Base-by-base conservation (phyloP, 2,113 vertebrate genomes). In the Stictonetta naevosa region DNA sequence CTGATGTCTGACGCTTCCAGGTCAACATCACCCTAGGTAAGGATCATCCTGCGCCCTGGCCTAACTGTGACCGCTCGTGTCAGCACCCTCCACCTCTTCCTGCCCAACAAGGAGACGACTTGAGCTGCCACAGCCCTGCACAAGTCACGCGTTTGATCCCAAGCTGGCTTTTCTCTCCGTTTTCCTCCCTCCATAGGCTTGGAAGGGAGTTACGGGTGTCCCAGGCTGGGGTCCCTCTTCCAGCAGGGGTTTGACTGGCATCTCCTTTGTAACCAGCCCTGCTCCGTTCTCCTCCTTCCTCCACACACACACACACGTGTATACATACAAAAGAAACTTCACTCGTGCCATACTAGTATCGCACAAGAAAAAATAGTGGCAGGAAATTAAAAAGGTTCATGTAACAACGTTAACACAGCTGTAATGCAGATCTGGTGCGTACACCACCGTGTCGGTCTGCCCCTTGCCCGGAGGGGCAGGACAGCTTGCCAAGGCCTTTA, bases 51-150 rank as follows among this genome's bases (percentile, higher is more conserved):
- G 96, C 58, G 89, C 91, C 93, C 56, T 8, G 10, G 67, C 38
- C 89, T n/a, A n/a, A n/a, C n/a, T 95, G 92, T 4, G 18, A 85
- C 78, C 89, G 83, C 93, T 96, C 87, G 92, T 87, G 91, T 94
- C 96, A 96, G 84, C 94, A 89, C 91, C 87, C 77, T 91, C 92
- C 85, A 85, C 90, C 75, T 92, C 90, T 5, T 94, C 75, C 85
- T 50, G 78, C 82, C 76, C 36, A 78, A 76, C 64, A 75, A 60
- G 69, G 48, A 52, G 56, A 80, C 60, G 73, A 40, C 81, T 29
- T 75, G 73, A 83, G 67, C 6, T 1, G 1, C 76, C 72, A 20
- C 7, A 0, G 16, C 48, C 74, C 21, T 1, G 56, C 3, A 0
- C 63, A n/a, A 5, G 4, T 69, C 60, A 0, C 3, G 40, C 26